A percentile compares a stretch with the other conserved stretches of the same genome.
Conservation (phyloP, 2,113 vertebrate species). For the Axis porcinus region DNA sequence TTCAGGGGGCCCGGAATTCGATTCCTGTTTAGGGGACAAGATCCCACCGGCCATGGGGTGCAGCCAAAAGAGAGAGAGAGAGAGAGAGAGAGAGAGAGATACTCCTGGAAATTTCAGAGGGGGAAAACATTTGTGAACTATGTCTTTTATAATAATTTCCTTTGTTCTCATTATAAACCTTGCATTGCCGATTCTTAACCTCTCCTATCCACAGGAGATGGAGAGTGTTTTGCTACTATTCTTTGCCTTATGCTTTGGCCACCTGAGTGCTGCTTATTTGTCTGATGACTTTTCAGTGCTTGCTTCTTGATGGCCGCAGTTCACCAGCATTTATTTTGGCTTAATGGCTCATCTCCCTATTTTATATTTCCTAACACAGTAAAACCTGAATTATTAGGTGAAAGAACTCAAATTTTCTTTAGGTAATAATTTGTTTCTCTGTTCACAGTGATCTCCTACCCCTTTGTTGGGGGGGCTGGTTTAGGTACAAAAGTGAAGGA, state of each 20-base stretch:
- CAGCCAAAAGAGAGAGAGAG: background rate
- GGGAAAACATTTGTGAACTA: background rate
- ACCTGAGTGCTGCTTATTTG: background rate
- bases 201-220: background rate
- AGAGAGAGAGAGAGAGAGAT: background rate
- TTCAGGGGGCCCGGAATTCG: background rate
- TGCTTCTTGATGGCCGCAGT: slow-evolving; percentile 23
- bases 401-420: slow-evolving; percentile 60
- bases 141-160: background rate
- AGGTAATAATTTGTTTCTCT: slow-evolving; percentile 63
- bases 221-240: background rate
- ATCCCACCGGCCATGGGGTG: background rate
- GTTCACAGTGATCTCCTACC: slow-evolving; percentile 43
- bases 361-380: slow-evolving; percentile 43
- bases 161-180: background rate
- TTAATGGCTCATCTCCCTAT: slow-evolving; percentile 48
- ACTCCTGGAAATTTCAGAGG: background rate
- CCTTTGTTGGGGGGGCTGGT: background rate
- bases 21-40: background rate
- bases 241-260: background rate
- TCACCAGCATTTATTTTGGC: slow-evolving; percentile 66
- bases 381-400: slow-evolving; percentile 66
- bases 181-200: background rate
- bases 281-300: background rate
- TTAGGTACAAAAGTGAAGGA: background rate